phyloP scores from a whole-genome alignment of 2,113 vertebrate genomes.

The Salminus brasiliensis region DNA sequence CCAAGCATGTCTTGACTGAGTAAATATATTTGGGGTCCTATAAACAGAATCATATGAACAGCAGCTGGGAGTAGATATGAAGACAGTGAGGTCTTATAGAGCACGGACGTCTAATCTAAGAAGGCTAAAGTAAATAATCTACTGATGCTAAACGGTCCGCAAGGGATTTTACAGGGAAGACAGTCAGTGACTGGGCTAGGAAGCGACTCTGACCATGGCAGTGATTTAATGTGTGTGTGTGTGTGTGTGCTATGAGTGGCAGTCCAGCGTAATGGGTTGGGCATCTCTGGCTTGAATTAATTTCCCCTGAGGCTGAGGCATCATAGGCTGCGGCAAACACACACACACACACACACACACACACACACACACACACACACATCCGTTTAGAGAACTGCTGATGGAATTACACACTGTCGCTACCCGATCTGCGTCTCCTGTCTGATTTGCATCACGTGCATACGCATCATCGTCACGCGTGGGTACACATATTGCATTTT shows the following conservation, averaged over 20 bases:
- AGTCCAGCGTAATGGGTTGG: slow-evolving; percentile 38
- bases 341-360: not conserved
- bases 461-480: not conserved
- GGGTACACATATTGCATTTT: no score
- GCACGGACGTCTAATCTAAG: not conserved
- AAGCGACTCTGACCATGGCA: slow-evolving; percentile 1
- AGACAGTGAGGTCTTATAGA: not conserved
- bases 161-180: not conserved
- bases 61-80: not conserved
- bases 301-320: slow-evolving; percentile 51
- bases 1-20: no score
- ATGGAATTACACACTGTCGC: slow-evolving; percentile 8
- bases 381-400: not conserved
- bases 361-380: slow-evolving; percentile 1
- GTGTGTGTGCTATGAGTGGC: slow-evolving; percentile 11
- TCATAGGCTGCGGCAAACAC: slow-evolving; percentile 24
- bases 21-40: no score
- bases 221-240: slow-evolving; percentile 13
- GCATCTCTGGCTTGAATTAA: slow-evolving; percentile 46
- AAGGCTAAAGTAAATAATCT: slow-evolving; percentile 3
- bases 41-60: not conserved
- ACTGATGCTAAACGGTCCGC: not conserved
- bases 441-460: not conserved
- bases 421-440: not conserved
- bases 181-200: not conserved